Conservation (phyloP, 2,888 invertebrate species). For the Bombylius major region DNA sequence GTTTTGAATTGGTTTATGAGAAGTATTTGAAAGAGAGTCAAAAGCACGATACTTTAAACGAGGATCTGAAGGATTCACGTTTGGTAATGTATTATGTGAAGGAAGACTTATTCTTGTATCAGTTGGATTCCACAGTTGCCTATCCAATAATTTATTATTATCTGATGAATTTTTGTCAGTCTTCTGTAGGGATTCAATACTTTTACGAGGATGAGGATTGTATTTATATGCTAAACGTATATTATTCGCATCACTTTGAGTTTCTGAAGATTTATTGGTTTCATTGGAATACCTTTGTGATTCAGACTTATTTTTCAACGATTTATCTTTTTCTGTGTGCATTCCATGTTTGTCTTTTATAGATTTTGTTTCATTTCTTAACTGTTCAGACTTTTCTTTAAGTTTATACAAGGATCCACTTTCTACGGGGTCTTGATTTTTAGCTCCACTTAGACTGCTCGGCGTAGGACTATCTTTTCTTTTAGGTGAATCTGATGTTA, state of each 20-base stretch:
- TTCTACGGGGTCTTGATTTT: no score
- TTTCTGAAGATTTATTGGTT: conserved; percentile 7
- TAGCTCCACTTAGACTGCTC: no score
- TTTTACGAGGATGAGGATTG: conserved; percentile 34
- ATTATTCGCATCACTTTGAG: not conserved
- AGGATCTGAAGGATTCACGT: conserved; percentile 11
- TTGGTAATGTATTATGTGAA: conserved; percentile 1
- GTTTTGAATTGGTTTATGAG: not conserved
- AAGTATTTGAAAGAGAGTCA: not conserved
- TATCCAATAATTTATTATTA: no score
- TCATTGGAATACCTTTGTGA: not conserved
- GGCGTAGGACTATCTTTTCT: not conserved
- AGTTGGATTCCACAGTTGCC: not conserved
- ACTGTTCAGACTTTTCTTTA: no score
- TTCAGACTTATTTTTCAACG: not conserved
- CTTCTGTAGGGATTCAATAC: not conserved
- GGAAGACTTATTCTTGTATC: conserved; percentile 14
- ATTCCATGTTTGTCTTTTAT: no score
- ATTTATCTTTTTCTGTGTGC: no score
- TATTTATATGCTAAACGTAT: conserved; percentile 37
- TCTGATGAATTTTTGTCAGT: not conserved
- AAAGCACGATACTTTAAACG: conserved; percentile 15
- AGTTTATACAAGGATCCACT: no score
- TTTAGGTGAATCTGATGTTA: not conserved
- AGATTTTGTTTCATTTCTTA: no score